Evolutionary conservation across 2,113 vertebrate species (phyloP), one percentile per base, ranked within the genome.

Genomic region (Crocuta crocuta): DNA sequence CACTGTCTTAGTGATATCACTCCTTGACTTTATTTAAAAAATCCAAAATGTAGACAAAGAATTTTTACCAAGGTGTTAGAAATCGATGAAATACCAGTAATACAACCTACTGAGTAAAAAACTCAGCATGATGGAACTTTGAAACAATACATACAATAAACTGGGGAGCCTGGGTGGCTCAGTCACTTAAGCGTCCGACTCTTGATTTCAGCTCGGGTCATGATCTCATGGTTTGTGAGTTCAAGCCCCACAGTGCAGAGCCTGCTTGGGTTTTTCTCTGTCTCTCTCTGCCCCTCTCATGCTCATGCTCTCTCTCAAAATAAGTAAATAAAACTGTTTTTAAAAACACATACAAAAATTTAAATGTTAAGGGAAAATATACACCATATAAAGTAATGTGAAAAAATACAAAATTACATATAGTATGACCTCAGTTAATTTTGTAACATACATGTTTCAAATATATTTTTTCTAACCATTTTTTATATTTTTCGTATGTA

Each of bases 1-100:
- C 50, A 28, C 28, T 58, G 71, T 73, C 35, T 87, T 90, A 48
- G 11, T 58, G 33, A 80, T n/a, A 35, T 17, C 17, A 65, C 53
- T 81, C 65, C 53, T 81, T 93, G 66, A 85, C 5, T 93, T 86
- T 33, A 91, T 82, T 21, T 35, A 82, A 79, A 83, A 23, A 58
- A 68, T 43, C 10, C 21, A 78, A 65, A 95, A 82, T 39, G 24
- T 31, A 96, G 84, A 83, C 39, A 35, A 95, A 71, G 50, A 94
- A 93, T 81, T 71, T 96, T 79, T 78, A 55, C 4, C 55, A 83
- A 84, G 21, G 16, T 73, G 16, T 92, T 89, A 89, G 70, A 98
- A 96, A 76, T 50, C 84, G 50, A 4, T 16, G 84, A 71, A 73
- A 93, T 93, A 76, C 50, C 63, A 94, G 50, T 43, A 91, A 76